These are phyloP conservation scores for Pterostichus madidus DNA, from an alignment of 2,888 invertebrate species.

Conservation along the genomic window DNA sequence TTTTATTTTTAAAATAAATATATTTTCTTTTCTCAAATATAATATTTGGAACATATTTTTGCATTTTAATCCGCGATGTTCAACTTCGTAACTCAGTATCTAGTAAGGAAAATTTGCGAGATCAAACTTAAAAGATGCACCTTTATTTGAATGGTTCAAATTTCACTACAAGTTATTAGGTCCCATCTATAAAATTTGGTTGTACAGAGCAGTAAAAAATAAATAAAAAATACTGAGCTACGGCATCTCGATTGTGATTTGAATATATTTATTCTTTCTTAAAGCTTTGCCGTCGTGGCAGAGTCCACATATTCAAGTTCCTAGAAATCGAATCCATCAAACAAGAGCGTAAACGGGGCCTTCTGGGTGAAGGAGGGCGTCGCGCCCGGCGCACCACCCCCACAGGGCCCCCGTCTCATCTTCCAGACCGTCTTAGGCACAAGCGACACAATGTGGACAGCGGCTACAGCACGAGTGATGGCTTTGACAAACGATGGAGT, in stretches of 20 bases:
- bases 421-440: constrained; percentile 77
- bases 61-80: too few species aligned
- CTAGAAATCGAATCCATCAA: constrained; percentile 93
- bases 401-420: constrained; percentile 74
- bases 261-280: constrained; percentile 70
- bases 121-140: too few species aligned
- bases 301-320: constrained; percentile 97
- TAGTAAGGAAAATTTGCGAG: too few species aligned
- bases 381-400: constrained; percentile 74
- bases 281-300: constrained; percentile 93
- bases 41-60: too few species aligned
- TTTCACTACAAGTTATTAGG: too few species aligned
- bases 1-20: too few species aligned
- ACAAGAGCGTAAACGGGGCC: constrained; percentile 79
- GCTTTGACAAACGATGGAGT: constrained; percentile 90
- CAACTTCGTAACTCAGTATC: too few species aligned
- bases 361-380: constrained; percentile 76
- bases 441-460: constrained; percentile 91
- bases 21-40: too few species aligned
- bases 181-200: too few species aligned
- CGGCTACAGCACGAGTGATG: constrained; percentile 93
- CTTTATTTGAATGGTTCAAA: too few species aligned
- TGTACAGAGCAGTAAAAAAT: too few species aligned
- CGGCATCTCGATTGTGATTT: not conserved
- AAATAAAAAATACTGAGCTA: too few species aligned